Percentiles rank a stretch among this genome's conserved stretches.
phyloP scores from a whole-genome alignment of 2,797 vertebrate genomes.

The Myotis findleyi region DNA sequence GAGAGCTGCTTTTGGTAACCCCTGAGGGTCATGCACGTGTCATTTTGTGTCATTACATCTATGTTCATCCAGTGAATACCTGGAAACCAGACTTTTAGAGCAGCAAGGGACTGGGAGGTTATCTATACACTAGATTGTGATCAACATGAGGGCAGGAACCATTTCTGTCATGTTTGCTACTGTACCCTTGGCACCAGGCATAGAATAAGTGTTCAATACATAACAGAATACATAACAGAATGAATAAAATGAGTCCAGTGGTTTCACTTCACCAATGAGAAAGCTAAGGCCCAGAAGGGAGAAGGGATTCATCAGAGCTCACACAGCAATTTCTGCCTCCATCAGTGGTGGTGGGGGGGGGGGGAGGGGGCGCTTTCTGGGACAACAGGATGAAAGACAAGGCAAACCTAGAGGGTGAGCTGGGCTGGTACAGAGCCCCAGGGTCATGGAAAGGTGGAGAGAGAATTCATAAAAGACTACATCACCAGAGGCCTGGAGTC shows the following conservation, averaged over 20 bases:
- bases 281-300: not conserved
- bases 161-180: not conserved
- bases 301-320: not conserved
- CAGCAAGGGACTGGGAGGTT: not conserved
- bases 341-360: no score
- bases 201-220: not conserved
- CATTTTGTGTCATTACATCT: not conserved
- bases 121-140: not conserved
- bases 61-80: not conserved
- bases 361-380: not conserved
- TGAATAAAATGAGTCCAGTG: not conserved
- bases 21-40: not conserved
- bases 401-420: not conserved
- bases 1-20: not conserved
- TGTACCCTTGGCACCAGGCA: not conserved
- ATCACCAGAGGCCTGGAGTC: not conserved
- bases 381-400: not conserved
- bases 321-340: not conserved
- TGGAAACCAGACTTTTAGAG: not conserved
- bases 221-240: not conserved
- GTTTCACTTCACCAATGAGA: not conserved
- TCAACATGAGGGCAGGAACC: not conserved
- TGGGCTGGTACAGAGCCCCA: not conserved
- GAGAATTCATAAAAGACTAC: not conserved
- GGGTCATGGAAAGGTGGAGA: not conserved